Conservation (phyloP, 2,113 vertebrate genomes). For the Eupsittula cactorum region DNA sequence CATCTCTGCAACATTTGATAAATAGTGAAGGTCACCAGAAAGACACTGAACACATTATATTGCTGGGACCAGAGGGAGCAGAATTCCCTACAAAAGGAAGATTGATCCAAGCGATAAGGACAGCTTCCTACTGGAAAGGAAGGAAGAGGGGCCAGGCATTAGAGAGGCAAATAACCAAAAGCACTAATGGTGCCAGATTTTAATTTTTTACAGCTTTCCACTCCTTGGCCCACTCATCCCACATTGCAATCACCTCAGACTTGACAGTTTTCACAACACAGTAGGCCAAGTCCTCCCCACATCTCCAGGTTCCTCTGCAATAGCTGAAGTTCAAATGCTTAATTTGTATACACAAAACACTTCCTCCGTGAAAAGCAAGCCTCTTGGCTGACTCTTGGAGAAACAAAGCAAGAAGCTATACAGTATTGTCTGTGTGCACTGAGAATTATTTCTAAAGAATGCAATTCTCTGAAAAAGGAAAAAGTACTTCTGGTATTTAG, state of each 20-base stretch:
- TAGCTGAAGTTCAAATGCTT: background rate
- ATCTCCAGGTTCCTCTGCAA: background rate
- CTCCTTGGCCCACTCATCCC: background rate
- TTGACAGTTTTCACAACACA: conserved; percentile 7
- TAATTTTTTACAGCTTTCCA: background rate
- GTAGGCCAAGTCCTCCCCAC: background rate
- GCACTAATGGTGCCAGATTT: background rate
- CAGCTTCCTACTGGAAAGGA: background rate
- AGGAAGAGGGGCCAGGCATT: background rate
- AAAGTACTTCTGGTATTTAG: background rate
- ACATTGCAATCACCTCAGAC: background rate
- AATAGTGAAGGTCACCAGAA: background rate
- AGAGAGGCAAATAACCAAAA: background rate
- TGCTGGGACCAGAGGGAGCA: background rate
- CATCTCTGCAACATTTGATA: background rate
- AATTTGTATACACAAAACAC: background rate
- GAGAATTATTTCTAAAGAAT: background rate
- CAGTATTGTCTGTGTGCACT: background rate
- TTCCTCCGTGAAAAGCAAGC: background rate
- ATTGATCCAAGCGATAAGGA: background rate
- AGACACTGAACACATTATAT: background rate
- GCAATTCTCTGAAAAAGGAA: background rate
- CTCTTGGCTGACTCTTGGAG: background rate
- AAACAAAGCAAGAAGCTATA: background rate
- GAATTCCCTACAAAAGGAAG: background rate